phyloP scores from a whole-genome alignment of 2,888 invertebrate species.

The Ecliptopera silaceata region DNA sequence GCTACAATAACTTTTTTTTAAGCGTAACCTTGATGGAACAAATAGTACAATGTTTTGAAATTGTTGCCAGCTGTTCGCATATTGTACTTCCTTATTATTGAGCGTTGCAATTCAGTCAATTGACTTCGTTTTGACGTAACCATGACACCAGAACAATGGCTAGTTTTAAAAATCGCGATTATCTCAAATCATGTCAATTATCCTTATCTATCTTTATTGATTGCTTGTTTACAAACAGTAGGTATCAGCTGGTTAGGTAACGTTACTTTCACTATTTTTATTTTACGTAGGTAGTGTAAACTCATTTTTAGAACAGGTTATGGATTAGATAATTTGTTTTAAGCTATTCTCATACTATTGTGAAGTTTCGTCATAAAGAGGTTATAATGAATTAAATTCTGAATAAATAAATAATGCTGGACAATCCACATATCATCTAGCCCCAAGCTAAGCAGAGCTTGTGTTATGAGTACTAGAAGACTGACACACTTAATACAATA shows the following conservation, averaged over 20 bases:
- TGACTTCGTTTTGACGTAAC: background rate
- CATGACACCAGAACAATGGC: background rate
- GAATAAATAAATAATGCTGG: too few relatives aligned
- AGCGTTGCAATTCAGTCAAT: conserved; percentile 3
- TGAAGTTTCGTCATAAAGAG: too few relatives aligned
- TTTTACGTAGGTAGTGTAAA: conserved; percentile 18
- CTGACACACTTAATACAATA: too few relatives aligned
- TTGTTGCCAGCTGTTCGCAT: conserved; percentile 43
- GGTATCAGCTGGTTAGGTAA: conserved; percentile 26
- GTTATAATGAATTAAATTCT: too few relatives aligned
- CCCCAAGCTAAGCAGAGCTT: too few relatives aligned
- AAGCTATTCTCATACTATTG: too few relatives aligned
- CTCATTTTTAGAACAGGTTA: conserved; percentile 22
- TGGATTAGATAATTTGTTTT: conserved; percentile 16
- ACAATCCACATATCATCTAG: too few relatives aligned
- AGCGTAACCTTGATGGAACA: conserved; percentile 45
- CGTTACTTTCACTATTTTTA: conserved; percentile 31
- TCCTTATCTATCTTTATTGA: conserved; percentile 5
- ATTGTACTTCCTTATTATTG: conserved; percentile 22
- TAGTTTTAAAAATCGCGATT: background rate
- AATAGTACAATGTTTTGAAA: conserved; percentile 44
- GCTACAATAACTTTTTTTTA: background rate
- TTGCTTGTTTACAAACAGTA: conserved; percentile 20
- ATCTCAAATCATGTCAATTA: background rate
- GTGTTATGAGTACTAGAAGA: too few relatives aligned